Evolutionary conservation across 2,888 invertebrate genomes (phyloP), one percentile per base, ranked within the genome.

Genomic region (Limnephilus rhombicus): DNA sequence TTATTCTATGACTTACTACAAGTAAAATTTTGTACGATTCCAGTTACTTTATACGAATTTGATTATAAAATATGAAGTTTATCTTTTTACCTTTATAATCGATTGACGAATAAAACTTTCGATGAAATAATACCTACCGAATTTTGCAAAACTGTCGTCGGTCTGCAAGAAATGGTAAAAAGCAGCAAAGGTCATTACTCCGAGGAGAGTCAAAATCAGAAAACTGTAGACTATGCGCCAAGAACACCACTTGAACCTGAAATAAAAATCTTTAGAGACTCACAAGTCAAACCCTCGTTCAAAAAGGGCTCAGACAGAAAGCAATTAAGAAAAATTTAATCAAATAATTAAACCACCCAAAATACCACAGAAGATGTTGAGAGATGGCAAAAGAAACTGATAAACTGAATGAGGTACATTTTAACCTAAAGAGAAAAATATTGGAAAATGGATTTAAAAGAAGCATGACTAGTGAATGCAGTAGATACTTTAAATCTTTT

Each of bases 401-500:
- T n/a, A 80, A 15, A 9, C 24, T 13, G 1, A 11, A 34, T 18
- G 13, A 82, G 15, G 18, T 68, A 24, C 7, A 15, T 3, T 49
- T 49, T 13, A 15, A 24, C 9, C 24, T 24, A n/a, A 9, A 83
- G 15, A 31, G 13, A 82, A 2, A 12, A 53, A 15, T 18, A 24
- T 68, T 18, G 18, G 18, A 68, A 68, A 18, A 68, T 24, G 1
- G 53, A 53, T 15, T 18, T 4, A 82, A 82, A 82, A 1, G 12
- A 31, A 82, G 34, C 24, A 81, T 3, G 24, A 85, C 1, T 24
- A 31, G 45, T 85, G 9, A 18, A n/a, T 24, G 7, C 41, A n/a
- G 41, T 11, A 81, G 49, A 49, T 15, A 96, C 95, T 94, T 95
- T 45, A 96, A 94, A 68, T 94, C 94, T 5, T 94, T 94, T 0